phyloP scores from a whole-genome alignment of 1,140 invertebrate species.

The Brachionus plicatilis region DNA sequence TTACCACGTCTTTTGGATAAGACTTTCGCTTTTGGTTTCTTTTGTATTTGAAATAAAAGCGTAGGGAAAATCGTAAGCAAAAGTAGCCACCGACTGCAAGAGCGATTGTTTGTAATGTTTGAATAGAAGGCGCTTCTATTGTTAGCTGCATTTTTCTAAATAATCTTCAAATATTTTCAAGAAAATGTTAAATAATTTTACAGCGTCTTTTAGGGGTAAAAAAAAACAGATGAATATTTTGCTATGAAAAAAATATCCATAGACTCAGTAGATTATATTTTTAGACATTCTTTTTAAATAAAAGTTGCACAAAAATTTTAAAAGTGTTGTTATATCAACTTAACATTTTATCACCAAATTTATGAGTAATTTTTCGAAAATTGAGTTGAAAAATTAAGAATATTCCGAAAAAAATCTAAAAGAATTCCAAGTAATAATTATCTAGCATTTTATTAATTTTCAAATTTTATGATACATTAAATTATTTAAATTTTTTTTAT shows the following conservation, averaged over 20 bases:
- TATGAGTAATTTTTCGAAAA: too few relatives aligned
- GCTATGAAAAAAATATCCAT: neutral
- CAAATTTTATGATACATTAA: too few relatives aligned
- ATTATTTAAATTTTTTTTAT: too few relatives aligned
- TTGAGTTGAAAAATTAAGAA: too few relatives aligned
- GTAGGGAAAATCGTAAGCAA: neutral
- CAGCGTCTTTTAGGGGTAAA: neutral
- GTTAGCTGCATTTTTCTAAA: neutral
- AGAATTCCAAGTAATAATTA: too few relatives aligned
- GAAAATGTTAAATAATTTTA: neutral
- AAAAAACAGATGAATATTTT: neutral
- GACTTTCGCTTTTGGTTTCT: neutral
- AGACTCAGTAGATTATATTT: neutral
- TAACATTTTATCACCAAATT: too few relatives aligned
- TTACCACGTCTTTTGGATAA: conserved; percentile 23
- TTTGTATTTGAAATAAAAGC: neutral
- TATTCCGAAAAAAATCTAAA: too few relatives aligned
- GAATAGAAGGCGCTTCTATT: neutral
- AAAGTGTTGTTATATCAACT: too few relatives aligned
- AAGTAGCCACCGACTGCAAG: neutral
- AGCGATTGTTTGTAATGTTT: neutral
- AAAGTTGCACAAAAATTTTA: too few relatives aligned
- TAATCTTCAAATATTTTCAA: neutral
- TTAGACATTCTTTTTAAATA: neutral
- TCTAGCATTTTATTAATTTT: too few relatives aligned